These are phyloP conservation scores for Chaetophractus vellerosus DNA, from an alignment of 2,797 vertebrate species.

Conservation along the genomic window DNA sequence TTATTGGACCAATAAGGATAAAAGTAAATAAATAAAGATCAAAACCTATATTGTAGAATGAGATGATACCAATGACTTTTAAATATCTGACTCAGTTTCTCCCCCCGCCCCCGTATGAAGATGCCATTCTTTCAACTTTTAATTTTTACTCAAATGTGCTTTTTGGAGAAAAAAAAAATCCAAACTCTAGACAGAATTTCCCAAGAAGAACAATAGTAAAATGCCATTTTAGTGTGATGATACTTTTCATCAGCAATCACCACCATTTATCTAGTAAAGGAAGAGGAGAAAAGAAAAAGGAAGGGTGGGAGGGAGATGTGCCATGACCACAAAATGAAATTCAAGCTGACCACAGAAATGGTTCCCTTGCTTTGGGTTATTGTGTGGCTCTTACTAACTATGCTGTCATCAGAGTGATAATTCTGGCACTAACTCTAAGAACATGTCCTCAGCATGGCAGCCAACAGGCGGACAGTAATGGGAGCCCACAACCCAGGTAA, in stretches of 20 bases:
- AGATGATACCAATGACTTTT: slow-evolving; percentile 29
- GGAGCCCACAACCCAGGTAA: not conserved
- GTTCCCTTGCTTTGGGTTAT: slow-evolving; percentile 16
- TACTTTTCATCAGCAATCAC: slow-evolving; percentile 65
- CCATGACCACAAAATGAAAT: slow-evolving; percentile 66
- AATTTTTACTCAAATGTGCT: not conserved
- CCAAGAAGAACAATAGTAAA: slow-evolving; percentile 1
- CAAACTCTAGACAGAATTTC: not conserved
- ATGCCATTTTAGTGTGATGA: slow-evolving; percentile 8
- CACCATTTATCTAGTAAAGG: not conserved
- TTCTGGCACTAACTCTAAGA: slow-evolving; percentile 80
- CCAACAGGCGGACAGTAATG: not conserved
- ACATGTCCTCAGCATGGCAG: slow-evolving; percentile 58
- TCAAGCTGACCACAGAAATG: slow-evolving; percentile 65
- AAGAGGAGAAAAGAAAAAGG: slow-evolving; percentile 5
- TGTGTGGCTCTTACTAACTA: slow-evolving; percentile 80
- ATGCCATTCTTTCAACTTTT: not conserved
- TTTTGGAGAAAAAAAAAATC: not conserved
- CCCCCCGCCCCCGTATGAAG: not conserved
- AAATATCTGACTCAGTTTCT: not conserved
- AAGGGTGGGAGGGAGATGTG: slow-evolving; percentile 55
- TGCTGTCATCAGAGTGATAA: slow-evolving; percentile 75
- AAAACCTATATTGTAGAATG: slow-evolving; percentile 40
- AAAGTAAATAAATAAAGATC: slow-evolving; percentile 41
- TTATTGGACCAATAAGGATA: not conserved